These are phyloP conservation scores for Cosmorhoe ocellata DNA, from an alignment of 2,888 invertebrate species.

Conservation along the genomic window DNA sequence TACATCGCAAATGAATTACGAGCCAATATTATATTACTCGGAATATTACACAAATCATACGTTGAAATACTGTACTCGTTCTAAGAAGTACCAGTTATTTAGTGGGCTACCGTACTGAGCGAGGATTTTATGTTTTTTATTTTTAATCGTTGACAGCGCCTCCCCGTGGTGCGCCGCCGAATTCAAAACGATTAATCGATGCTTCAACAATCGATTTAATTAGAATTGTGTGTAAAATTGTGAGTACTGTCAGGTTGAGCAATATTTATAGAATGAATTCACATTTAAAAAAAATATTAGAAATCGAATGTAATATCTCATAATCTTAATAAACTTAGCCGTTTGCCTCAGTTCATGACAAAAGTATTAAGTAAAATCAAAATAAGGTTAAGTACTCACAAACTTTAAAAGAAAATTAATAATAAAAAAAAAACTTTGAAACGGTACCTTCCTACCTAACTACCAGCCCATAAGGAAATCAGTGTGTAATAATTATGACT, in stretches of 20 bases:
- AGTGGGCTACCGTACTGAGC: conserved; percentile 61
- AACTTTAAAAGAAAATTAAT: too few species aligned
- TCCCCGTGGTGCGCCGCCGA: conserved; percentile 65
- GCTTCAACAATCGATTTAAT: conserved; percentile 77
- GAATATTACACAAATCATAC: conserved; percentile 23
- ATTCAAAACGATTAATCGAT: conserved; percentile 68
- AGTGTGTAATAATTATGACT: too few species aligned
- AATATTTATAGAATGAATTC: background rate
- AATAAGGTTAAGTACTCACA: too few species aligned
- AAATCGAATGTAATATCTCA: too few species aligned
- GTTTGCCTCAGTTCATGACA: too few species aligned
- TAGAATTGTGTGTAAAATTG: conserved; percentile 58
- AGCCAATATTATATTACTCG: conserved; percentile 14
- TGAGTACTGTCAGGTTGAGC: background rate
- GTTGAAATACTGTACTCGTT: conserved; percentile 10
- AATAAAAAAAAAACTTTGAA: too few species aligned
- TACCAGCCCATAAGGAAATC: too few species aligned
- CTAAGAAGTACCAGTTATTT: conserved; percentile 41
- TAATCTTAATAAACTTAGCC: too few species aligned
- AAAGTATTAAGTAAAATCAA: too few species aligned
- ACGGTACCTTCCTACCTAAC: too few species aligned
- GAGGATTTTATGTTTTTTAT: conserved; percentile 22
- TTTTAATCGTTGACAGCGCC: conserved; percentile 22
- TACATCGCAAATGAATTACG: conserved; percentile 14
- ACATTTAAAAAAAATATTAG: too few species aligned